Evolutionary conservation across 2,888 invertebrate genomes (phyloP).

Genomic region (Ophonus ardosiacus): DNA sequence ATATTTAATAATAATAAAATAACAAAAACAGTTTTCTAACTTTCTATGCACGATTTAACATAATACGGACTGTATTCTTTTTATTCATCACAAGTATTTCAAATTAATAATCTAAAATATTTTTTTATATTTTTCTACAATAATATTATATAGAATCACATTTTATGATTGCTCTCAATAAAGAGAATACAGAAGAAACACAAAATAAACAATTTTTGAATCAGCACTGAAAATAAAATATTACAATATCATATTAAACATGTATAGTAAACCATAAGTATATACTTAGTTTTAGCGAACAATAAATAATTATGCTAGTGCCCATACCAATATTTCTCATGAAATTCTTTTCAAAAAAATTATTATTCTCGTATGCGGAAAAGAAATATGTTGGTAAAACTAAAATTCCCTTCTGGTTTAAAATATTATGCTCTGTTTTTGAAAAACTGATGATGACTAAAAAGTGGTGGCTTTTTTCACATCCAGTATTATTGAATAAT

Average conservation of each 20-base stretch:
- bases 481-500: no score
- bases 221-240: constrained; percentile 37
- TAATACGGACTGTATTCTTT: constrained; percentile 32
- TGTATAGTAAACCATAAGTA: constrained; percentile 32
- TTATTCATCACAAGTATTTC: not conserved
- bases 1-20: constrained; percentile 18
- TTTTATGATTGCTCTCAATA: constrained; percentile 13
- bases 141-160: constrained; percentile 35
- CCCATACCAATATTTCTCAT: not conserved
- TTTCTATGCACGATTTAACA: constrained; percentile 32
- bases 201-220: constrained; percentile 19
- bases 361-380: not conserved
- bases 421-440: no score
- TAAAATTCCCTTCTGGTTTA: no score
- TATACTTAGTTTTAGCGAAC: not conserved
- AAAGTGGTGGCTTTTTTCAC: no score
- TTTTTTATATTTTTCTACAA: constrained; percentile 28
- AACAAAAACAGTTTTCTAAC: constrained; percentile 11
- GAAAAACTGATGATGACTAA: no score
- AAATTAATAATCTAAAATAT: constrained; percentile 30
- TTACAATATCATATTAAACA: constrained; percentile 45
- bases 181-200: constrained; percentile 31
- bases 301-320: not conserved
- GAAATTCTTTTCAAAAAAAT: not conserved
- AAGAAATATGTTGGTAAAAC: no score